These are phyloP conservation scores for Corella eumyota DNA, from an alignment of 23 tunicate species.

Conservation along the genomic window DNA sequence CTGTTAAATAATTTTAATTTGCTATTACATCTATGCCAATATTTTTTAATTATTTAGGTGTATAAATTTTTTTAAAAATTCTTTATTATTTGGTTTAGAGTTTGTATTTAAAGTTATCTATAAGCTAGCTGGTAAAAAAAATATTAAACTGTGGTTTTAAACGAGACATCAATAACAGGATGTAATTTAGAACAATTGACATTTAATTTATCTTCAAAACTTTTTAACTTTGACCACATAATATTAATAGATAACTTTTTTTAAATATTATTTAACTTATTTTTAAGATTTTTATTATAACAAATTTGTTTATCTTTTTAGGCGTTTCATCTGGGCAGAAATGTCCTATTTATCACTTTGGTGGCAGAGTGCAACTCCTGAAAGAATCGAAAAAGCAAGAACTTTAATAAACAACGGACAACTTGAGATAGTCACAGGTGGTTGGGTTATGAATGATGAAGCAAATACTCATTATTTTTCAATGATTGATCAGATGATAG, in stretches of 20 bases:
- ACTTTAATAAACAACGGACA: constrained; percentile 66
- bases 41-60: background rate
- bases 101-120: too few species aligned
- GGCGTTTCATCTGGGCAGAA: constrained; percentile 99
- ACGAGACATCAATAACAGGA: too few species aligned
- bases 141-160: too few species aligned
- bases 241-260: too few species aligned
- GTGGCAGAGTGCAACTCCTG: constrained; percentile 69
- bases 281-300: too few species aligned
- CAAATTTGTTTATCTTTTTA: constrained; percentile 7
- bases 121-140: too few species aligned
- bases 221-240: too few species aligned
- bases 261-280: too few species aligned
- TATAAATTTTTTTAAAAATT: background rate
- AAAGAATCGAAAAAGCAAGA: constrained; percentile 38
- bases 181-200: background rate
- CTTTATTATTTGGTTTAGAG: too few species aligned
- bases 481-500: constrained; percentile 96
- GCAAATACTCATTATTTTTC: constrained; percentile 99
- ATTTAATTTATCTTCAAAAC: background rate
- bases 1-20: background rate
- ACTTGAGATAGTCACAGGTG: constrained; percentile 97
- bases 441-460: constrained; percentile 99
- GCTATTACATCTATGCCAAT: background rate
- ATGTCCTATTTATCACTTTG: constrained; percentile 96